These are phyloP conservation scores for Drosophila arawakana DNA, from an alignment of 1,140 invertebrate species.

Conservation along the genomic window DNA sequence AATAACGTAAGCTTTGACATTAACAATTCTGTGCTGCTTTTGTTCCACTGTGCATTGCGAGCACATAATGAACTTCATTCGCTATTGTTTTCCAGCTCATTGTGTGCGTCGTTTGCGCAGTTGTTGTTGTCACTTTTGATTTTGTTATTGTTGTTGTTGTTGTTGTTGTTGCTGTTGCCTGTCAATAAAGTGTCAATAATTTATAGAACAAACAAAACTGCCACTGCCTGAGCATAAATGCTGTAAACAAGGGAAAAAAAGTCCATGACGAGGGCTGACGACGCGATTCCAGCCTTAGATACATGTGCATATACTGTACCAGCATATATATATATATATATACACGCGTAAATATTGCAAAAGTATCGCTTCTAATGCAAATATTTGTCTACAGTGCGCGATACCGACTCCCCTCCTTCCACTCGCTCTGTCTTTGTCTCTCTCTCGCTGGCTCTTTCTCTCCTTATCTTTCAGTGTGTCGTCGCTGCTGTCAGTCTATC, in stretches of 20 bases:
- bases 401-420: conserved; percentile 3
- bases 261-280: not conserved
- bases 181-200: conserved; percentile 83
- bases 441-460: not conserved
- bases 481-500: conserved; percentile 13
- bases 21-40: conserved; percentile 28
- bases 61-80: conserved; percentile 60
- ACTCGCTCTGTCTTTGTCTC: not conserved
- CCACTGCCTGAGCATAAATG: conserved; percentile 55
- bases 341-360: conserved; percentile 3
- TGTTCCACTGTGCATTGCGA: conserved; percentile 62
- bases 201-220: conserved; percentile 80
- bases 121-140: conserved; percentile 19
- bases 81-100: conserved; percentile 50
- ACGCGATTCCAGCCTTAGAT: conserved; percentile 14
- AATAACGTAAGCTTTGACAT: conserved; percentile 7
- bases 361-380: conserved; percentile 74
- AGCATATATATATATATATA: conserved; percentile 5
- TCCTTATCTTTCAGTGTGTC: not conserved
- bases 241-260: conserved; percentile 52
- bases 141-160: conserved; percentile 24
- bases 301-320: not conserved
- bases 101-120: conserved; percentile 27
- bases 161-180: conserved; percentile 42
- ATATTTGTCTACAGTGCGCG: conserved; percentile 69